Conservation (phyloP, 2,888 invertebrate genomes). For the Crioceris asparagi region DNA sequence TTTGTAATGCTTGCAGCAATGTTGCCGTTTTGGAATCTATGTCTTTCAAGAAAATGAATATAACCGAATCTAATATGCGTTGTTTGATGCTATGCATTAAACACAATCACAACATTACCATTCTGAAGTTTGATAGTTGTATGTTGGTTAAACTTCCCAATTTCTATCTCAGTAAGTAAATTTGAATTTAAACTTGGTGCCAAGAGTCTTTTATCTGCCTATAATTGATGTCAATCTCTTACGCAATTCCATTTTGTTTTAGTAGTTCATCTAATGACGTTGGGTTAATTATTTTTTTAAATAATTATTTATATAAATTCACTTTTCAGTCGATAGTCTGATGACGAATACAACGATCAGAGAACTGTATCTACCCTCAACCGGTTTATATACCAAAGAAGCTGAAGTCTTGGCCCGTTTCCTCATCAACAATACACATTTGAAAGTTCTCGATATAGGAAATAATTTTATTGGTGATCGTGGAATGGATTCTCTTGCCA, state of each 20-base stretch:
- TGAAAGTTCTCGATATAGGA: slow-evolving; percentile 33
- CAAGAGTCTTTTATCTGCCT: too few relatives aligned
- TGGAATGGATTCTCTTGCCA: slow-evolving; percentile 31
- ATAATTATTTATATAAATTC: slow-evolving; percentile 5
- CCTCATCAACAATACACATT: slow-evolving; percentile 26
- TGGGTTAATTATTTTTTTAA: slow-evolving; percentile 3
- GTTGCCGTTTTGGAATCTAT: slow-evolving; percentile 27
- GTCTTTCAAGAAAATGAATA: slow-evolving; percentile 29
- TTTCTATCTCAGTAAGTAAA: slow-evolving; percentile 31
- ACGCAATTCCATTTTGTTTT: too few relatives aligned
- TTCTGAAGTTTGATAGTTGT: slow-evolving; percentile 32
- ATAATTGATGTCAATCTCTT: too few relatives aligned
- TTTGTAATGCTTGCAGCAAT: slow-evolving; percentile 28
- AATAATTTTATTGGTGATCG: slow-evolving; percentile 35
- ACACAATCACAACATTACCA: slow-evolving; percentile 27
- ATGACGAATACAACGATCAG: slow-evolving; percentile 27
- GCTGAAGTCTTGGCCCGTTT: slow-evolving; percentile 31
- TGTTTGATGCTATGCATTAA: slow-evolving; percentile 27
- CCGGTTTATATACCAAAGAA: slow-evolving; percentile 33
- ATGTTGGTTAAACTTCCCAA: slow-evolving; percentile 28
- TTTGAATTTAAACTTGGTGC: too few relatives aligned
- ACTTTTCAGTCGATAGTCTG: slow-evolving; percentile 29
- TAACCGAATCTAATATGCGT: slow-evolving; percentile 30
- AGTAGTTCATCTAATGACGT: neutral
- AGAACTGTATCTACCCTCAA: slow-evolving; percentile 32